Percentiles rank a stretch among this genome's conserved stretches.
Evolutionary conservation across 2,888 invertebrate species (phyloP).

Genomic region (Odontomyia ornata): DNA sequence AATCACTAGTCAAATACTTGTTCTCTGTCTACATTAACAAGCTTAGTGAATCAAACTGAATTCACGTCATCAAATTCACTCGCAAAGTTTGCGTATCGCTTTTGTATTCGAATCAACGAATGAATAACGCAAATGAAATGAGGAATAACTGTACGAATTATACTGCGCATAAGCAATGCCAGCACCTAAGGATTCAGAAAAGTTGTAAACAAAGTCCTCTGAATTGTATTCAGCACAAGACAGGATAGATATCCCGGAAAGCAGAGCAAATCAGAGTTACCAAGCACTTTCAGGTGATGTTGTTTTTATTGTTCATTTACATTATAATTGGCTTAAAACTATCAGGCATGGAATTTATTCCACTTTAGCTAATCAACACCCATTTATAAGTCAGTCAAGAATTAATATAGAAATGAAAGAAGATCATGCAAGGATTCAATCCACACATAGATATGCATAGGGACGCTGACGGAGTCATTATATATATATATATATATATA

Average conservation of each 20-base stretch:
- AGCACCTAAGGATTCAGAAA: neutral
- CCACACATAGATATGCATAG: too few species aligned
- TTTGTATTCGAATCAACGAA: neutral
- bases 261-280: neutral
- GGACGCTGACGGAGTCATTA: too few species aligned
- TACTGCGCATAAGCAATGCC: slow-evolving; percentile 1
- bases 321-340: too few species aligned
- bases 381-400: too few species aligned
- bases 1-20: slow-evolving; percentile 15
- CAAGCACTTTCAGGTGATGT: too few species aligned
- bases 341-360: too few species aligned
- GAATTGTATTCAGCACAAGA: neutral
- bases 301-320: too few species aligned
- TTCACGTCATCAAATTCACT: slow-evolving; percentile 8
- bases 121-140: slow-evolving; percentile 4
- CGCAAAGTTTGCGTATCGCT: neutral
- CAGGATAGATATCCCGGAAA: neutral
- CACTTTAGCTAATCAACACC: too few species aligned
- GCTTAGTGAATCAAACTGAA: slow-evolving; percentile 23
- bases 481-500: too few species aligned
- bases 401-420: too few species aligned
- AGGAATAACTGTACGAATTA: neutral
- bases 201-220: slow-evolving; percentile 15
- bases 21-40: slow-evolving; percentile 8
- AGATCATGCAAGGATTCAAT: too few species aligned